Conservation (phyloP, 2,888 invertebrate species). For the Drosophila paramelanica region DNA sequence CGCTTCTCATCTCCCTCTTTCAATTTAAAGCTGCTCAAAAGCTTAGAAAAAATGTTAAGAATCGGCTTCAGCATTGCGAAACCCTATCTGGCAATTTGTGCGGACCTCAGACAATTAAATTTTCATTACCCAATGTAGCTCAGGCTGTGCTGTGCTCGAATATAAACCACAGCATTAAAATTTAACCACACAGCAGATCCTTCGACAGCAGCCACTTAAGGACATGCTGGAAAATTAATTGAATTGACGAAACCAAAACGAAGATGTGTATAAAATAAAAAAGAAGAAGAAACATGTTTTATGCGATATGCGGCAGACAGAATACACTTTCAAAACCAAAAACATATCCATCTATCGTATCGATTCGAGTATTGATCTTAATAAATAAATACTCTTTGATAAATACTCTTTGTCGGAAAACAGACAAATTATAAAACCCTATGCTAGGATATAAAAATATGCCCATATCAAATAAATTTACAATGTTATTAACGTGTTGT, state of each 20-base stretch:
- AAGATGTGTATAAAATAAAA: slow-evolving; percentile 6
- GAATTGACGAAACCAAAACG: slow-evolving; percentile 60
- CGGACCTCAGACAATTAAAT: slow-evolving; percentile 67
- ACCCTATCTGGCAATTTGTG: slow-evolving; percentile 44
- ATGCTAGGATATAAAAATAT: slow-evolving; percentile 1
- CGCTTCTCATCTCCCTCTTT: background rate
- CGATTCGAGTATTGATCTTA: too few species aligned
- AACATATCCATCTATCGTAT: too few species aligned
- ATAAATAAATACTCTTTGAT: too few species aligned
- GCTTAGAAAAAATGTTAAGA: slow-evolving; percentile 7
- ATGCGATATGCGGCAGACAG: background rate
- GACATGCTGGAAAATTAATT: slow-evolving; percentile 61
- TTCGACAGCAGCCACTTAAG: slow-evolving; percentile 53
- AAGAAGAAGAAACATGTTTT: background rate
- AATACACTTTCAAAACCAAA: background rate
- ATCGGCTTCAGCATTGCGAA: slow-evolving; percentile 21
- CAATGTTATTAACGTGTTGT: slow-evolving; percentile 60
- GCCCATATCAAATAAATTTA: slow-evolving; percentile 49
- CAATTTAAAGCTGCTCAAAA: slow-evolving; percentile 35
- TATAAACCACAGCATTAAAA: slow-evolving; percentile 67
- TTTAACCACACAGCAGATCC: slow-evolving; percentile 56
- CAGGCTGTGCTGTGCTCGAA: slow-evolving; percentile 26
- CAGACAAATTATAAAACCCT: background rate
- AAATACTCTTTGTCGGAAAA: too few species aligned
- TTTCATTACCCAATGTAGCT: slow-evolving; percentile 61